Evolutionary conservation across 2,888 invertebrate species (phyloP).

Genomic region (Hirtodrosophila cameraria): DNA sequence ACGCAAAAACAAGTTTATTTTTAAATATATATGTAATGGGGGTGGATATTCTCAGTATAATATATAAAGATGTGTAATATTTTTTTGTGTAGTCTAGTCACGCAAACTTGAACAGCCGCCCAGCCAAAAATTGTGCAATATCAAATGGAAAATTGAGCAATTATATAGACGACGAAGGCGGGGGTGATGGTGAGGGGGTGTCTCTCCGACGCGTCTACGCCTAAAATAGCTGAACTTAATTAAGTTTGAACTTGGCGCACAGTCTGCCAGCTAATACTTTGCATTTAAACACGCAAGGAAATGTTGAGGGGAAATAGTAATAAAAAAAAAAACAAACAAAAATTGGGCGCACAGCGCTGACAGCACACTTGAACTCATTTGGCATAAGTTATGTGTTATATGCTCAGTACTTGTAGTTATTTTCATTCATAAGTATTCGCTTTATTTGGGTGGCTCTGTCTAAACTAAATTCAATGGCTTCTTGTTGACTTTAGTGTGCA

Average conservation of each 20-base stretch:
- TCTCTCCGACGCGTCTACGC: conserved; percentile 29
- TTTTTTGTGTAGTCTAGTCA: conserved; percentile 41
- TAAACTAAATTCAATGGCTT: conserved; percentile 25
- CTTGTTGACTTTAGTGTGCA: conserved; percentile 18
- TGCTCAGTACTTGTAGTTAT: conserved; percentile 8
- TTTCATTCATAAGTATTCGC: conserved; percentile 31
- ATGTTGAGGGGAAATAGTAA: not conserved
- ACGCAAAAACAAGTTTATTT: conserved; percentile 28
- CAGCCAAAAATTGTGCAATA: conserved; percentile 39
- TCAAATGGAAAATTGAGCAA: conserved; percentile 64
- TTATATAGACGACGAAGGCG: conserved; percentile 10
- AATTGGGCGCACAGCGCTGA: conserved; percentile 31
- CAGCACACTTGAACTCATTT: conserved; percentile 68
- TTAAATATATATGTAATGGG: not conserved
- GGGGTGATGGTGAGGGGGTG: conserved; percentile 18
- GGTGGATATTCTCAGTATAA: not conserved
- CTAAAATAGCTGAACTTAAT: conserved; percentile 61
- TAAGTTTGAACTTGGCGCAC: conserved; percentile 66
- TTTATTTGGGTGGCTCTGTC: conserved; percentile 15
- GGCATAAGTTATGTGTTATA: conserved; percentile 4
- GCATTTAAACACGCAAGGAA: conserved; percentile 44
- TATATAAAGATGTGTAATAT: not conserved
- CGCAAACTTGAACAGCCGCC: conserved; percentile 20
- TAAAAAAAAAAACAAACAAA: conserved; percentile 12
- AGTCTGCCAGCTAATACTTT: conserved; percentile 26